Evolutionary conservation across 2,797 vertebrate species (phyloP).

Genomic region (Luscinia megarhynchos): DNA sequence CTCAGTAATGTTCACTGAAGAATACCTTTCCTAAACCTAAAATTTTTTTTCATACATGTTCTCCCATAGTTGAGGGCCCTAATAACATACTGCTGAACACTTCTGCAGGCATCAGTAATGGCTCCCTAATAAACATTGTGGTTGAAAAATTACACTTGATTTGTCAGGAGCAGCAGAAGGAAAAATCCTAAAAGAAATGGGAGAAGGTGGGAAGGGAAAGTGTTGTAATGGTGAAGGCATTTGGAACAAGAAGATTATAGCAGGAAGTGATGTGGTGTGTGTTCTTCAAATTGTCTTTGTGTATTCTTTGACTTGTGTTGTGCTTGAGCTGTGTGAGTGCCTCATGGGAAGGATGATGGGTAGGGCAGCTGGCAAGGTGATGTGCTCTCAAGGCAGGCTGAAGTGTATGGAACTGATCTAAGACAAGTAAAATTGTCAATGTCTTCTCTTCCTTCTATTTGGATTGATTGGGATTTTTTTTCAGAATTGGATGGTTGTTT

Average conservation of each 20-base stretch:
- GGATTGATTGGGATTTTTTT: background rate
- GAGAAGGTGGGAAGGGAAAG: background rate
- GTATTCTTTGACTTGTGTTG: background rate
- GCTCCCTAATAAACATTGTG: background rate
- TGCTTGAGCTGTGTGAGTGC: background rate
- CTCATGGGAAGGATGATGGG: background rate
- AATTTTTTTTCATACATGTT: background rate
- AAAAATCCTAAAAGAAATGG: background rate
- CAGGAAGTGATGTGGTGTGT: background rate
- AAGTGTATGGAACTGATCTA: background rate
- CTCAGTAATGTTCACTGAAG: background rate
- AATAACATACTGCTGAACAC: background rate
- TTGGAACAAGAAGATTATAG: background rate
- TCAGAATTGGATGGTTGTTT: background rate
- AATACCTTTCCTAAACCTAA: background rate
- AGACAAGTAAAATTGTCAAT: fast-evolving
- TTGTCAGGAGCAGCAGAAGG: background rate
- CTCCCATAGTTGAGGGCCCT: background rate
- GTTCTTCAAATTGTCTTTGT: background rate
- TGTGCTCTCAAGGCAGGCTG: background rate
- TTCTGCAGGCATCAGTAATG: background rate
- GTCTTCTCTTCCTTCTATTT: background rate
- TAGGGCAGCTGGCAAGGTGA: background rate
- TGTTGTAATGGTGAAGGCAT: background rate
- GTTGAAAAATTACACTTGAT: background rate